Evolutionary conservation across 1,140 invertebrate species (phyloP), one percentile per base, ranked within the genome.

Genomic region (Penaeus indicus): DNA sequence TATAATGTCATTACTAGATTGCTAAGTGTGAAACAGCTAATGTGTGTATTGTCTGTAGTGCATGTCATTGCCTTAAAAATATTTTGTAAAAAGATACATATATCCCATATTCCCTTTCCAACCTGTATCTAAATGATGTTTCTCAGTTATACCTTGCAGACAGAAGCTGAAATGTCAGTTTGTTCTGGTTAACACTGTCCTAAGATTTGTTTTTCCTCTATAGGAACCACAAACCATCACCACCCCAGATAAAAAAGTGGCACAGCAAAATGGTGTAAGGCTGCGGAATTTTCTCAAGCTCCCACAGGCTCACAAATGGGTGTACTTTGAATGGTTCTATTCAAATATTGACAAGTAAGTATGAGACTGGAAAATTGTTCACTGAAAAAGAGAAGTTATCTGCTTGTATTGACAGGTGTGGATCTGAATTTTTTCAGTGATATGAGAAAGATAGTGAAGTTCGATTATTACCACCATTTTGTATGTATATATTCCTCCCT

Each of bases 321-420:
- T 99, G 2, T 99, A 97, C 92, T 99, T 98, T 93, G 99, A 99
- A 93, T 99, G 98, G 96, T 99, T 99, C 94, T 99, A 99, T 92
- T 99, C 98, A 91, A 99, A 99, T 92, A 96, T 99, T 91, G 98
- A 99, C 93, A 95, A 95, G 95, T 96, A 94, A 93, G 94, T 94
- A 91, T 84, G 79, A 87, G 69, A 78, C 32, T n/a, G 61, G 54
- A 78, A 61, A 83, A 88, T 27, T 61, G 75, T n/a, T 32, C 67
- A 62, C 54, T 11, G 38, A 78, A 22, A 27, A 75, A 11, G 16
- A 54, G 54, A 54, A 13, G 11, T 54, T 54, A 1, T 60, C 81
- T 32, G n/a, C 22, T 47, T 32, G 64, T 90, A 42, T 25, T 13
- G 72, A 61, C 63, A 72, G 16, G 81, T 84, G 85, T 88, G 61